Base-by-base conservation (phyloP, 2,888 invertebrate species). In the Phortica magna region DNA sequence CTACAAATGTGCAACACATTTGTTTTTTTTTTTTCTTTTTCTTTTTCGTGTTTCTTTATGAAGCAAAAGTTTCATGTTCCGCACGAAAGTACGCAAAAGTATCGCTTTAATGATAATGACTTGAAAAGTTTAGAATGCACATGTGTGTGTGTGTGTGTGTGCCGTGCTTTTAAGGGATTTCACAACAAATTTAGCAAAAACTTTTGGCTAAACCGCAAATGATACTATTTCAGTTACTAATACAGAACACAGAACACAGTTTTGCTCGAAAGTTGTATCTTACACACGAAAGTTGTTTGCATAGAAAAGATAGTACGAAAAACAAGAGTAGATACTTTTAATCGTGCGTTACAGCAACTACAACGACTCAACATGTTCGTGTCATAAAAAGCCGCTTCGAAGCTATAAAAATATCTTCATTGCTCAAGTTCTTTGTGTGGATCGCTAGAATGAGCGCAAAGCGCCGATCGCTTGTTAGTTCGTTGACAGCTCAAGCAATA, bases 101-200 rank as follows among this genome's bases (percentile, higher is more conserved):
- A 87, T 85, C 78, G 82, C 87, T 87, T 85, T 85, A 85, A 85
- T 85, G 85, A 85, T 85, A 85, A 85, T 85, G 85, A 85, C 87
- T 87, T 87, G 80, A 82, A 82, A 85, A 87, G 82, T 81, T 85
- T 87, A 84, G 83, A 87, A 85, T 84, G 83, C 82, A 80, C 84
- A 6, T 9, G 71, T 71, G 31, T 53, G 3, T 71, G 71, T 71
- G 42, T 22, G 4, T 71, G 53, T 71, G 19, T n/a, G 6, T 53
- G 55, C 55, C 43, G 55, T 39, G n/a, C 7, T 43, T 48, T 43
- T 43, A 43, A 67, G 67, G 67, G 67, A 67, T 67, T 17, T 67
- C 67, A 19, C 67, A 67, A 42, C 43, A 67, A 67, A 67, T 42
- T 67, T 67, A 43, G 17, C 10, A 43, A 67, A 67, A 67, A 67